Evolutionary conservation across 2,888 invertebrate genomes (phyloP).

Genomic region (Cheilosia pagana): DNA sequence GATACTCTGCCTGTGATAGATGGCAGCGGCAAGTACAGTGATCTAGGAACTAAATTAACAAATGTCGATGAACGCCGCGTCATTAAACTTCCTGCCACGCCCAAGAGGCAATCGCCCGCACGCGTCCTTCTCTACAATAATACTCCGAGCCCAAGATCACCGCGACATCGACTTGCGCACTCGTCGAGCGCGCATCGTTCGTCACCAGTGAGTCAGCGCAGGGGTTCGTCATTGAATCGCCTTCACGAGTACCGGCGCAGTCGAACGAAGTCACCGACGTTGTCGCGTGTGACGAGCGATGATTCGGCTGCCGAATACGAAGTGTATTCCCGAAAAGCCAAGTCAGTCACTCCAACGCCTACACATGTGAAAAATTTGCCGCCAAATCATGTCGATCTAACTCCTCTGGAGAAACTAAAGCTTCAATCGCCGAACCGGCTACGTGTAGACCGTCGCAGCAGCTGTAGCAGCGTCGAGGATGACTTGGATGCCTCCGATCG

Average conservation of each 20-base stretch:
- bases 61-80: constrained; percentile 50
- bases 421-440: constrained; percentile 19
- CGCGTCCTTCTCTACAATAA: constrained; percentile 81
- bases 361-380: constrained; percentile 21
- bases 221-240: constrained; percentile 70
- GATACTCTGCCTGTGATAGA: constrained; percentile 42
- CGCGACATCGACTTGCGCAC: constrained; percentile 73
- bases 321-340: constrained; percentile 60
- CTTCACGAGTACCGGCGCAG: constrained; percentile 72
- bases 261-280: constrained; percentile 73
- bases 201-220: constrained; percentile 74
- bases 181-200: constrained; percentile 41
- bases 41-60: constrained; percentile 35
- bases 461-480: constrained; percentile 74
- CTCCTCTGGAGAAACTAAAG: constrained; percentile 24
- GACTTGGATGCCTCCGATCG: constrained; percentile 79
- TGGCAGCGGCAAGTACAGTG: constrained; percentile 28
- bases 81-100: constrained; percentile 64
- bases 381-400: neutral
- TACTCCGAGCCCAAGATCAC: constrained; percentile 79
- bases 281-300: constrained; percentile 47
- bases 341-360: constrained; percentile 69
- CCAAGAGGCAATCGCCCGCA: constrained; percentile 79
- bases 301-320: constrained; percentile 55
- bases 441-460: constrained; percentile 39